phyloP scores from a whole-genome alignment of 2,797 vertebrate genomes.

The Cyprinodon diabolis region DNA sequence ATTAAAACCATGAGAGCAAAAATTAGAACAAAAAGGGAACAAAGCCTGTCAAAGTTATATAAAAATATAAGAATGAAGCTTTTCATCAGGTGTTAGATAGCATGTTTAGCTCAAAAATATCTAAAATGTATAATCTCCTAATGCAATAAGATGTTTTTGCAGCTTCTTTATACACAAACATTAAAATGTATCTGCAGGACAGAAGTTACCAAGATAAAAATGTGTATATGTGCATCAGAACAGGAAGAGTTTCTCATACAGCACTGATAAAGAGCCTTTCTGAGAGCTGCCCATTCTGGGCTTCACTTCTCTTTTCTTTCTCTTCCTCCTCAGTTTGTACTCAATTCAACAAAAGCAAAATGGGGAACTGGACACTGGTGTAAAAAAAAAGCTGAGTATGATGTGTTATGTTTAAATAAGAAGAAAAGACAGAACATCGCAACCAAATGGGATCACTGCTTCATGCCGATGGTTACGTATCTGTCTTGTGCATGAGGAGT shows the following conservation, averaged over 20 bases:
- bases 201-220: background rate
- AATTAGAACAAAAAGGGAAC: background rate
- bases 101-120: background rate
- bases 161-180: background rate
- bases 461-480: conserved; percentile 72
- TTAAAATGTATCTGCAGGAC: background rate
- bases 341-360: conserved; percentile 9
- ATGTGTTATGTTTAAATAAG: conserved; percentile 31
- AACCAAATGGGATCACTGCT: conserved; percentile 41
- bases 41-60: background rate
- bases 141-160: background rate
- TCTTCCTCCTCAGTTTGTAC: background rate
- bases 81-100: background rate
- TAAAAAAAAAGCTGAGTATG: background rate
- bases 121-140: background rate
- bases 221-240: conserved; percentile 10
- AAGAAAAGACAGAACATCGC: background rate
- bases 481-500: conserved; percentile 53
- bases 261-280: background rate
- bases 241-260: background rate
- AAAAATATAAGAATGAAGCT: background rate
- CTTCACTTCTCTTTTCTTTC: conserved; percentile 3
- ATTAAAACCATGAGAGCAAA: background rate
- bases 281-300: background rate
- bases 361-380: background rate